Evolutionary conservation across 2,888 invertebrate genomes (phyloP).

Genomic region (Archips crataeganus): DNA sequence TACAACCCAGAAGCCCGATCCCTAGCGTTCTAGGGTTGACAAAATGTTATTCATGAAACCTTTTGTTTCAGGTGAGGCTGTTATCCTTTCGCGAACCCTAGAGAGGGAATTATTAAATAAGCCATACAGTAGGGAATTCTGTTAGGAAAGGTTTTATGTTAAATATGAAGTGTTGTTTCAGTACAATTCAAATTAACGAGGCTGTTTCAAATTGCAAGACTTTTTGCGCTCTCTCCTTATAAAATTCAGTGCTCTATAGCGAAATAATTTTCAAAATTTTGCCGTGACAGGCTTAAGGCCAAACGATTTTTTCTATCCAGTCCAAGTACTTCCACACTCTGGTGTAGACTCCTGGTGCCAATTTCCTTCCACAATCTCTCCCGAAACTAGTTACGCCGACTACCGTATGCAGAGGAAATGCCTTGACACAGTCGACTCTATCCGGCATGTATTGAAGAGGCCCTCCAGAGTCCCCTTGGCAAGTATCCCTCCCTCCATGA

Average conservation of each 20-base stretch:
- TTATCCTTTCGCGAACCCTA: slow-evolving; percentile 56
- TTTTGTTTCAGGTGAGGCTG: slow-evolving; percentile 74
- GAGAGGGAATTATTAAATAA: slow-evolving; percentile 29
- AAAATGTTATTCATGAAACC: slow-evolving; percentile 59
- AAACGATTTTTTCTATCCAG: slow-evolving; percentile 82
- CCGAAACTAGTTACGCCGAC: slow-evolving; percentile 85
- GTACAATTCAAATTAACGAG: slow-evolving; percentile 23
- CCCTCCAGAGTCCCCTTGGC: slow-evolving; percentile 82
- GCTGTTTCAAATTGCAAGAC: not conserved
- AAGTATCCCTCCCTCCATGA: slow-evolving; percentile 78
- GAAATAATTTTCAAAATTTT: not conserved
- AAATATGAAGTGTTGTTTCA: slow-evolving; percentile 30
- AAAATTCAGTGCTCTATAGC: not conserved
- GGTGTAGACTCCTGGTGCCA: slow-evolving; percentile 83
- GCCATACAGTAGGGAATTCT: slow-evolving; percentile 27
- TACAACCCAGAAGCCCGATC: slow-evolving; percentile 42
- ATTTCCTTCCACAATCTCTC: slow-evolving; percentile 79
- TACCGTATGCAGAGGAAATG: slow-evolving; percentile 75
- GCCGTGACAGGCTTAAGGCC: slow-evolving; percentile 59
- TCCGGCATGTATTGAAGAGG: slow-evolving; percentile 75
- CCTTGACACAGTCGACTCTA: slow-evolving; percentile 67
- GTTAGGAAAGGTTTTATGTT: slow-evolving; percentile 18
- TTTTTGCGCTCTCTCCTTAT: not conserved
- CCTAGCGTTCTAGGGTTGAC: slow-evolving; percentile 58
- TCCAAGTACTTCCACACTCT: slow-evolving; percentile 75